phyloP scores from a whole-genome alignment of 1,140 invertebrate genomes.

The Nylanderia fulva region DNA sequence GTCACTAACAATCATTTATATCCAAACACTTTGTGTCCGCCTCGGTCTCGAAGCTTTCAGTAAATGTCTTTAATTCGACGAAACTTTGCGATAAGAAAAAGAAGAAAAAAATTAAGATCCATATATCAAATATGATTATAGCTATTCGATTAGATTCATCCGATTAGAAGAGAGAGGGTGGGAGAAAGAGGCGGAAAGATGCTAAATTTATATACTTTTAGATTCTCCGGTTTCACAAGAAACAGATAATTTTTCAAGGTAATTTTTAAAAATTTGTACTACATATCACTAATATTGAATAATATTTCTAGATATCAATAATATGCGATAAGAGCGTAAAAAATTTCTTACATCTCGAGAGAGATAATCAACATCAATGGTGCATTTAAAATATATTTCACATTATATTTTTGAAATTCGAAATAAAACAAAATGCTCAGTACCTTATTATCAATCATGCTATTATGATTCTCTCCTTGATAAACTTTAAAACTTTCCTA shows the following conservation, averaged over 20 bases:
- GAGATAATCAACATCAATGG: no score
- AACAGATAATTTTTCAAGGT: no score
- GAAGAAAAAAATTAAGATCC: background rate
- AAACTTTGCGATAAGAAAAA: background rate
- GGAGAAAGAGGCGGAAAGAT: background rate
- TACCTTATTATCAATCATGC: no score
- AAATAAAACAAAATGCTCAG: no score
- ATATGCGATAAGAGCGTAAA: background rate
- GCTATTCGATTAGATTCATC: background rate
- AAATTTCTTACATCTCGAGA: no score
- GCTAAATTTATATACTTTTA: no score
- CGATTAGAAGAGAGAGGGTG: background rate
- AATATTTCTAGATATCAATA: background rate
- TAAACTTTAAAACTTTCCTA: no score
- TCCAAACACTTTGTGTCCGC: background rate
- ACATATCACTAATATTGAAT: background rate
- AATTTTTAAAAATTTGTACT: no score
- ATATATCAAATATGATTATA: background rate
- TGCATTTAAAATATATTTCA: no score
- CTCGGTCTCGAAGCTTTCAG: background rate
- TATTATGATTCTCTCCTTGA: no score
- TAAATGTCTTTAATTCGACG: background rate
- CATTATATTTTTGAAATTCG: no score
- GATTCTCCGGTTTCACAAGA: background rate
- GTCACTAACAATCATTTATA: conserved; percentile 35